Conservation (phyloP, 92 coral and sea anemone genomes). For the Umimayanthus chanpuru region DNA sequence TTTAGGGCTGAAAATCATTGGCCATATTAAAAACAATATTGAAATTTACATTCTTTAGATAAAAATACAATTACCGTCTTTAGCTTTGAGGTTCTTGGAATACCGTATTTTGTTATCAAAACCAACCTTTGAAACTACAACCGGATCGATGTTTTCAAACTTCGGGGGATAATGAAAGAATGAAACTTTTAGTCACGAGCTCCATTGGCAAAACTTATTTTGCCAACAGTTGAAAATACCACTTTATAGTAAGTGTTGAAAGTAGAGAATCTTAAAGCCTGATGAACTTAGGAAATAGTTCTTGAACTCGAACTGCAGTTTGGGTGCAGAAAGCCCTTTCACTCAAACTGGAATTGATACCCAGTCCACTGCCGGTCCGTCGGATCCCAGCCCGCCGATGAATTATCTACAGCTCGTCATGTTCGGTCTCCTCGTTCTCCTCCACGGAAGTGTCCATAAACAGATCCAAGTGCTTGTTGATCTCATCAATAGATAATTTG, state of each 20-base stretch:
- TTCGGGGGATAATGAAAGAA: background rate
- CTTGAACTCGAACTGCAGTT: background rate
- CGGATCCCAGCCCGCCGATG: background rate
- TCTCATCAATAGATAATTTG: constrained; percentile 82
- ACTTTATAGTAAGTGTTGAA: background rate
- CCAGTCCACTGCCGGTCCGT: background rate
- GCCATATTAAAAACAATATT: too few species aligned
- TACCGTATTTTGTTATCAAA: too few species aligned
- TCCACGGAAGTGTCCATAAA: constrained; percentile 65
- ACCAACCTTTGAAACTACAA: background rate
- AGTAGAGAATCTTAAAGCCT: background rate
- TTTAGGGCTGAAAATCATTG: background rate
- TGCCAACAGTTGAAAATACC: background rate
- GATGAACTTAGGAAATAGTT: too few species aligned
- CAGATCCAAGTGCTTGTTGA: constrained; percentile 72
- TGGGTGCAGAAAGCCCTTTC: background rate
- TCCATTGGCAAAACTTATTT: background rate
- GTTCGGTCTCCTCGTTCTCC: constrained; percentile 52
- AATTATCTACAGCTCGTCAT: constrained; percentile 74
- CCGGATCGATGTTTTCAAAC: background rate
- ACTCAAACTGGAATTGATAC: background rate
- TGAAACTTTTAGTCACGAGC: background rate
- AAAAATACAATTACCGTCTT: too few species aligned
- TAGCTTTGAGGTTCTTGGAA: too few species aligned
- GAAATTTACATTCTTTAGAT: background rate